Conservation (phyloP, 2,797 vertebrate species). For the Cyclura pinguis region DNA sequence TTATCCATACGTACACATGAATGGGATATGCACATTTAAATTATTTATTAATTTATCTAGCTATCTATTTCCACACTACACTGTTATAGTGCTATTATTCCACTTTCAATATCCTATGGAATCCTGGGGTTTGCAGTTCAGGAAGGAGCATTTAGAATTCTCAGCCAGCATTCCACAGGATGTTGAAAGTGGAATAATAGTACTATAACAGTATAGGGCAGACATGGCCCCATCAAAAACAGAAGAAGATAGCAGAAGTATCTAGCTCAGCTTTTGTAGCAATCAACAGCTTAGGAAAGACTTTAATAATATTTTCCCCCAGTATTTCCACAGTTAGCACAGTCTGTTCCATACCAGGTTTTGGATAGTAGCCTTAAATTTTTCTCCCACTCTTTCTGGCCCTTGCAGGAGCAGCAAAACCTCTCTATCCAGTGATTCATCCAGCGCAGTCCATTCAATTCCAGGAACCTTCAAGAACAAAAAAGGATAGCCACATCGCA, state of each 20-base stretch:
- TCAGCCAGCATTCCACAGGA: too few relatives aligned
- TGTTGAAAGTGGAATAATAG: too few relatives aligned
- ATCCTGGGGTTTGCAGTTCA: too few relatives aligned
- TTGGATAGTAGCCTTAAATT: slow-evolving; percentile 79
- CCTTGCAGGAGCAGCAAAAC: slow-evolving; percentile 85
- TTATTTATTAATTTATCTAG: too few relatives aligned
- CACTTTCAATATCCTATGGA: too few relatives aligned
- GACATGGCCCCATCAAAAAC: neutral
- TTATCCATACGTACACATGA: neutral
- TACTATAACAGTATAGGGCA: neutral
- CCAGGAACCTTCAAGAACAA: slow-evolving; percentile 42
- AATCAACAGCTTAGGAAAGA: neutral
- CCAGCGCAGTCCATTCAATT: slow-evolving; percentile 68
- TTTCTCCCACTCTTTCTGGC: slow-evolving; percentile 79
- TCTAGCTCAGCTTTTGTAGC: neutral
- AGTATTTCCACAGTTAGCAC: neutral
- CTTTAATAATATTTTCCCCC: neutral
- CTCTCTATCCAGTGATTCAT: slow-evolving; percentile 85
- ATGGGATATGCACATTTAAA: neutral
- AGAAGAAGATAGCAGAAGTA: neutral
- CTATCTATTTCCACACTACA: too few relatives aligned
- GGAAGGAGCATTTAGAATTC: too few relatives aligned
- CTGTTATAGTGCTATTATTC: too few relatives aligned
- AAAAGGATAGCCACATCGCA: slow-evolving; percentile 46
- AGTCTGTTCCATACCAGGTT: slow-evolving; percentile 80